Percentiles rank a stretch among this genome's conserved stretches.
phyloP scores from a whole-genome alignment of 2,888 invertebrate genomes.

The Watsonalla binaria region DNA sequence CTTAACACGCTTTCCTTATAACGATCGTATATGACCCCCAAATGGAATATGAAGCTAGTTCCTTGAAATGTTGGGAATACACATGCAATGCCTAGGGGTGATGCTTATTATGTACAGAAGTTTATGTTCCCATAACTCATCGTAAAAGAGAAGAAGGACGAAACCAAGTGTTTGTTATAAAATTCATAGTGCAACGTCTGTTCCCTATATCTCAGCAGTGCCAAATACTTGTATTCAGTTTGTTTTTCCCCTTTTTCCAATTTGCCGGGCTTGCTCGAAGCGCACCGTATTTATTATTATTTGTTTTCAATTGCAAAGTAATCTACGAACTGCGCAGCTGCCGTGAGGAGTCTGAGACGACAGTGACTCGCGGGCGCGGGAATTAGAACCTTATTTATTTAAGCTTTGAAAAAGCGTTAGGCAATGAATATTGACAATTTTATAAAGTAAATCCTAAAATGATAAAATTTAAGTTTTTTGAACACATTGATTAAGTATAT shows the following conservation, averaged over 20 bases:
- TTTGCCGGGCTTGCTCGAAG: slow-evolving; percentile 55
- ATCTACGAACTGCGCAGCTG: slow-evolving; percentile 70
- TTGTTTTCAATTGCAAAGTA: slow-evolving; percentile 77
- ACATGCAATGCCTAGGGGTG: no score
- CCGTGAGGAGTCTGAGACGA: slow-evolving; percentile 31
- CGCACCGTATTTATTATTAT: slow-evolving; percentile 72
- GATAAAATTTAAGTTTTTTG: no score
- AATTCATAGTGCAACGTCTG: slow-evolving; percentile 60
- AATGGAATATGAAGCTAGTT: no score
- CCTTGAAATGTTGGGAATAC: no score
- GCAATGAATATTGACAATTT: not conserved
- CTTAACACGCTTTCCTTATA: no score
- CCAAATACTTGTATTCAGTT: slow-evolving; percentile 23
- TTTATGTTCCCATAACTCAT: not conserved
- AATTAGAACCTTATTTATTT: not conserved
- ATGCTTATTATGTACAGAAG: no score
- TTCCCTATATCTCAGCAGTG: slow-evolving; percentile 49
- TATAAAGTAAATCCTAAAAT: no score
- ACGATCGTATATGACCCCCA: no score
- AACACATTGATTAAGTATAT: no score
- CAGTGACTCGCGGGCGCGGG: slow-evolving; percentile 4
- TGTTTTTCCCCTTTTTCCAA: slow-evolving; percentile 62
- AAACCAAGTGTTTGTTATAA: slow-evolving; percentile 44
- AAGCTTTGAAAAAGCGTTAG: not conserved
- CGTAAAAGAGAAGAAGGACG: slow-evolving; percentile 21